Conservation (phyloP, 2,888 invertebrate species). For the Sicus ferrugineus region DNA sequence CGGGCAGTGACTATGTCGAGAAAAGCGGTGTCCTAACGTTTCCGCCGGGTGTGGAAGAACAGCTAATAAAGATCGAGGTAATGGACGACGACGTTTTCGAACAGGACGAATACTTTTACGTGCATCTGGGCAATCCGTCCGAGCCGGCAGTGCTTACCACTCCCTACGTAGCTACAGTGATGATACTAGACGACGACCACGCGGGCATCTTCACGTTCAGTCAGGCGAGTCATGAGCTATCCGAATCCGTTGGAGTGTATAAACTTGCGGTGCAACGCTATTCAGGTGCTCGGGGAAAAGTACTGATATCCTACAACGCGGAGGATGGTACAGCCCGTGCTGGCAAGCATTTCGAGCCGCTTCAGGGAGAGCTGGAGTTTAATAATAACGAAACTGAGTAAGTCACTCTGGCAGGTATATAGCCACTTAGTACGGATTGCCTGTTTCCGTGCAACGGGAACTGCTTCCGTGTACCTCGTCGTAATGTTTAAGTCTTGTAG, state of each 20-base stretch:
- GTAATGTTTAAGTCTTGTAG: too few species aligned
- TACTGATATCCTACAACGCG: slow-evolving; percentile 87
- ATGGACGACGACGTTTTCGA: slow-evolving; percentile 99
- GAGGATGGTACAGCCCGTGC: slow-evolving; percentile 92
- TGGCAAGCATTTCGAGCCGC: slow-evolving; percentile 86
- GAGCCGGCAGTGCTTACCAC: slow-evolving; percentile 77
- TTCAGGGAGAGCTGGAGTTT: slow-evolving; percentile 84
- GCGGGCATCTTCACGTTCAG: slow-evolving; percentile 95
- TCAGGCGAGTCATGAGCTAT: slow-evolving; percentile 82
- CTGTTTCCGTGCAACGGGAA: too few species aligned
- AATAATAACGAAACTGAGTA: slow-evolving; percentile 99
- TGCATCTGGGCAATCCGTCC: slow-evolving; percentile 77
- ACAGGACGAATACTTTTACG: slow-evolving; percentile 98
- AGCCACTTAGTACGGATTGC: too few species aligned
- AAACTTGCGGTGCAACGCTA: slow-evolving; percentile 86
- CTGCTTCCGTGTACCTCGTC: too few species aligned
- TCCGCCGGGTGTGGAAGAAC: slow-evolving; percentile 86
- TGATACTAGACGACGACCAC: slow-evolving; percentile 99
- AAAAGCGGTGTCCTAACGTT: slow-evolving; percentile 88
- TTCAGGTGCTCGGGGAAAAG: slow-evolving; percentile 93
- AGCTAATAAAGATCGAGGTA: slow-evolving; percentile 88
- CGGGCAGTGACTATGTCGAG: slow-evolving; percentile 92
- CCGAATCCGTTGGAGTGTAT: slow-evolving; percentile 90
- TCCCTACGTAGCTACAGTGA: slow-evolving; percentile 93
- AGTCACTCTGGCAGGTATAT: too few species aligned